Evolutionary conservation across 2,113 vertebrate species (phyloP), one percentile per base, ranked within the genome.

Genomic region (Probosciger aterrimus): DNA sequence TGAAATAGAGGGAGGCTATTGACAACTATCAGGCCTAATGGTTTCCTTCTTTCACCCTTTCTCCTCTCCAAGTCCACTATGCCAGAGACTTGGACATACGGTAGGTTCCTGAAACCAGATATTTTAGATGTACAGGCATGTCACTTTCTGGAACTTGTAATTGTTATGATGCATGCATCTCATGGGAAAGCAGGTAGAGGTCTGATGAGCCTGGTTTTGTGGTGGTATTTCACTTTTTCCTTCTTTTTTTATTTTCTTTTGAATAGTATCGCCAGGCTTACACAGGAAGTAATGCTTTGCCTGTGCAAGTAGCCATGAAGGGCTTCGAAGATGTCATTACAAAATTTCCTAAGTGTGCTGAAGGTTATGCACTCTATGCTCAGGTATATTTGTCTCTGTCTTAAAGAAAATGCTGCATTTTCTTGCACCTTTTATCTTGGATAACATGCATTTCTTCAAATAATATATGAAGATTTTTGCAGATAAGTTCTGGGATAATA

Each of bases 261-360:
- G 63, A 96, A 74, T 93, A 99, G 99, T 99, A 99, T 98, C 98
- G 99, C 82, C 99, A 99, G 65, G 99, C 99, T 9, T 99, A 99
- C 94, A 99, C 99, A n/a, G 99, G 99, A 97, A 99, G 98, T 95
- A 99, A 99, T 97, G 98, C 98, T 53, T 97, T 98, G 88, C 99
- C 99, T 96, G 98, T 99, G 59, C 99, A 99, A 97, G 98, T 98
- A 35, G 99, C 99, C 95, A 99, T 99, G 99, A 98, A 99, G 71
- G 99, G 99, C 89, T 99, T 99, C 96, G 99, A 99, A 96, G 99
- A 99, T 7, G 99, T 99, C 57, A 99, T 99, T 95, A 98, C 98
- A 96, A 98, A 98, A 96, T 99, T 99, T 96, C 98, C 99, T 57
- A 99, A 95, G 91, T 99, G 99, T 98, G 99, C 99, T 4, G 99